Conservation (phyloP, 2,888 invertebrate genomes). For the Caenorhabditis angaria region DNA sequence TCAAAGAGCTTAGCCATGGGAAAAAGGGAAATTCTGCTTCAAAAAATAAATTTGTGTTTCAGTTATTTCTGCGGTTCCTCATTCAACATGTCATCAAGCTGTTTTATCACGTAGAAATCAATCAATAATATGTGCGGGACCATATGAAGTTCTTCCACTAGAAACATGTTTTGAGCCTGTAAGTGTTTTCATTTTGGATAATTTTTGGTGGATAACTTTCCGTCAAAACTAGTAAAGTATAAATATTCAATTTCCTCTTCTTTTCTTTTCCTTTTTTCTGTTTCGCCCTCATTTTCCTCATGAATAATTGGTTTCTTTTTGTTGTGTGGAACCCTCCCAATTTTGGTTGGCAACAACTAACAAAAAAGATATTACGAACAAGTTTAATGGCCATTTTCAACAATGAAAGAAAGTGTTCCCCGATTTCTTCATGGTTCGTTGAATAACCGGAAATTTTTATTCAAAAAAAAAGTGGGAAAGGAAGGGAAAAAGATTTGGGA, state of each 20-base stretch:
- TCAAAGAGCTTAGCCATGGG: no score
- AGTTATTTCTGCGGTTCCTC: conserved; percentile 43
- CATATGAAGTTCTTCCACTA: conserved; percentile 35
- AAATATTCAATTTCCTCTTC: conserved; percentile 3
- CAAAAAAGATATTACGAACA: not conserved
- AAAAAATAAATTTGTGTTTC: conserved; percentile 12
- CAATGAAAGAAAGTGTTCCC: not conserved
- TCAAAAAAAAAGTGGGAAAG: not conserved
- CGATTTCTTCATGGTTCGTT: not conserved
- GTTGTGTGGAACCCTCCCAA: not conserved
- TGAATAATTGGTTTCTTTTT: not conserved
- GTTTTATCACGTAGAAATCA: conserved; percentile 31
- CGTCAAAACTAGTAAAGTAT: no score
- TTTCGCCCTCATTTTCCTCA: not conserved
- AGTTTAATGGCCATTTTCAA: not conserved
- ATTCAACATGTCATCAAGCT: conserved; percentile 33
- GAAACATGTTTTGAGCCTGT: conserved; percentile 34
- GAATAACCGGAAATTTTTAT: not conserved
- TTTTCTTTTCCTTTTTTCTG: not conserved
- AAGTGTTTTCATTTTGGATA: not conserved
- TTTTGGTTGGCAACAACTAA: not conserved
- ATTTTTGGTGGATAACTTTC: no score
- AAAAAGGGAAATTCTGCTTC: not conserved
- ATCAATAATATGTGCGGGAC: conserved; percentile 37
- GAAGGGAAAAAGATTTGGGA: not conserved